phyloP scores from a whole-genome alignment of 2,888 invertebrate species.

The Falcaria lacertinaria region DNA sequence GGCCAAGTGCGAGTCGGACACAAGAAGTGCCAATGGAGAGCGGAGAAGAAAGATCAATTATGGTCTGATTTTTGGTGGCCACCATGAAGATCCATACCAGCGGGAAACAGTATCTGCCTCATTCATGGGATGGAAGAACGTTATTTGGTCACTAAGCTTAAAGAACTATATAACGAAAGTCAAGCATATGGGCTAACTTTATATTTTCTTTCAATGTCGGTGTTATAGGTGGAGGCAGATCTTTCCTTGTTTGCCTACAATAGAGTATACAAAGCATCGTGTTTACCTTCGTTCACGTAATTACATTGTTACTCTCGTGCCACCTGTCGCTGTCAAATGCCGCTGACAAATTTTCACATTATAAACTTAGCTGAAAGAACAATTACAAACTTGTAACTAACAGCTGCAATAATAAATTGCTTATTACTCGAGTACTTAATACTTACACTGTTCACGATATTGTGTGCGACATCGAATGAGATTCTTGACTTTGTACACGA shows the following conservation, averaged over 20 bases:
- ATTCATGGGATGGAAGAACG: too few species aligned
- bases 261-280: constrained; percentile 33
- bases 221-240: constrained; percentile 26
- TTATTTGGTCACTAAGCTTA: too few species aligned
- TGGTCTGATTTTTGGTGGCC: too few species aligned
- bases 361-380: constrained; percentile 19
- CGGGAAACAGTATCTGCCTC: too few species aligned
- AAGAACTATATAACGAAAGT: too few species aligned
- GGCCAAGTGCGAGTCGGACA: too few species aligned
- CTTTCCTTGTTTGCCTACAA: constrained; percentile 43
- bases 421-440: neutral
- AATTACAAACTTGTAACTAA: constrained; percentile 18
- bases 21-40: too few species aligned
- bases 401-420: constrained; percentile 7
- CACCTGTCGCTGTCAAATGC: constrained; percentile 35
- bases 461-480: neutral
- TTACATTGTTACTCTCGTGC: constrained; percentile 38
- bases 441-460: neutral
- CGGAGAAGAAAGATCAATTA: too few species aligned
- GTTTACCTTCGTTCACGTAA: constrained; percentile 42
- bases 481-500: neutral
- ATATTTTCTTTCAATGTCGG: too few species aligned
- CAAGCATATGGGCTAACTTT: too few species aligned
- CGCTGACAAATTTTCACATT: constrained; percentile 30
- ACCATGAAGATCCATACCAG: too few species aligned